Evolutionary conservation across 2,888 invertebrate genomes (phyloP).

Genomic region (Perithous albicinctus): DNA sequence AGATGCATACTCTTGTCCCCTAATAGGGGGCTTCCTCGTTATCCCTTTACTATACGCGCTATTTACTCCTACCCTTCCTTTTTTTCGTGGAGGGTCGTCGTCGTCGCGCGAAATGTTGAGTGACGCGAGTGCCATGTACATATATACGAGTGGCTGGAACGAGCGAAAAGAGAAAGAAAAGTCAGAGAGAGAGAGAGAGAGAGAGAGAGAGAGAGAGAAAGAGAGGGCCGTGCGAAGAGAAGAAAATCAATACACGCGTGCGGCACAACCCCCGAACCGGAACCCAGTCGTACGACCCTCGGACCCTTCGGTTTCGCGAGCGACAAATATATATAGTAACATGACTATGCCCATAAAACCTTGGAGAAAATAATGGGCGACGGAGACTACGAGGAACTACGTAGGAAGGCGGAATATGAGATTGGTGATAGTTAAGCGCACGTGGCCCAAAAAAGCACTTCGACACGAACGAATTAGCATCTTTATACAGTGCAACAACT

Average conservation of each 20-base stretch:
- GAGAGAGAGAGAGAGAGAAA: slow-evolving; percentile 35
- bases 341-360: slow-evolving; percentile 1
- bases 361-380: background rate
- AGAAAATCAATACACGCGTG: slow-evolving; percentile 64
- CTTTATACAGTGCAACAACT: background rate
- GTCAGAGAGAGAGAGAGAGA: no score
- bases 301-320: background rate
- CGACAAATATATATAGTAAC: slow-evolving; percentile 19
- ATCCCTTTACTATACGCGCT: slow-evolving; percentile 8
- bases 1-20: background rate
- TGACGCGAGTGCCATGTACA: slow-evolving; percentile 9
- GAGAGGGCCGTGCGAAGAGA: slow-evolving; percentile 20
- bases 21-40: background rate
- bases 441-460: slow-evolving; percentile 10
- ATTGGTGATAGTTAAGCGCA: slow-evolving; percentile 1
- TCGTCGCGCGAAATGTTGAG: slow-evolving; percentile 18
- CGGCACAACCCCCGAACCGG: slow-evolving; percentile 42
- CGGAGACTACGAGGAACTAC: background rate
- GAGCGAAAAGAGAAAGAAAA: no score
- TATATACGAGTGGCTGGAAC: background rate
- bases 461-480: slow-evolving; percentile 19
- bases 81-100: slow-evolving; percentile 20
- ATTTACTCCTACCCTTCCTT: slow-evolving; percentile 4
- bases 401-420: slow-evolving; percentile 2
- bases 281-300: background rate